Conservation (phyloP, 2,888 invertebrate species). For the Idaea straminata region DNA sequence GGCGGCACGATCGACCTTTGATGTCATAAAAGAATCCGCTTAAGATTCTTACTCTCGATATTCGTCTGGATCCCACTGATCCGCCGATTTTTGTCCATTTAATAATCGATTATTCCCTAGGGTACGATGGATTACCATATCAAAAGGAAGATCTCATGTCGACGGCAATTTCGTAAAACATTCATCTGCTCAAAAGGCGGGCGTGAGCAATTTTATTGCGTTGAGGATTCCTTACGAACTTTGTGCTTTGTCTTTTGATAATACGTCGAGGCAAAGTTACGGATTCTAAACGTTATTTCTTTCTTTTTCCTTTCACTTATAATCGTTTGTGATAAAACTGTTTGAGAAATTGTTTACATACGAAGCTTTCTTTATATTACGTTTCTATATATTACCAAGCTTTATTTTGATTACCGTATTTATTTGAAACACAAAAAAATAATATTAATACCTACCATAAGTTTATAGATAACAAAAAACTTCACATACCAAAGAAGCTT, state of each 20-base stretch:
- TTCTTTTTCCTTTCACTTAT: background rate
- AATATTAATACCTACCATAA: background rate
- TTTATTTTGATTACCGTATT: background rate
- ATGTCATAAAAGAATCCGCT: constrained; percentile 57
- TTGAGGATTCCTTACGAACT: constrained; percentile 43
- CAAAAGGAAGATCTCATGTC: constrained; percentile 72
- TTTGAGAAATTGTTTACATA: background rate
- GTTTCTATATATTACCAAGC: background rate
- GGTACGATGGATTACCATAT: constrained; percentile 71
- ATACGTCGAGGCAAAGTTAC: constrained; percentile 26
- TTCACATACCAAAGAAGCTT: background rate
- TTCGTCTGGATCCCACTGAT: constrained; percentile 50
- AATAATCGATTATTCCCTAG: constrained; percentile 73
- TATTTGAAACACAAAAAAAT: too few relatives aligned
- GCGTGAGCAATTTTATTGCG: constrained; percentile 48
- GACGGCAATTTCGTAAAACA: constrained; percentile 68
- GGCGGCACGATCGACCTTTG: constrained; percentile 48
- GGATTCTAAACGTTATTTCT: background rate
- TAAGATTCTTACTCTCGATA: constrained; percentile 54
- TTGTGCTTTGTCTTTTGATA: constrained; percentile 37
- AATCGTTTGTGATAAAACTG: background rate
- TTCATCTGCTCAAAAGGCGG: constrained; percentile 49
- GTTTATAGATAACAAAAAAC: background rate
- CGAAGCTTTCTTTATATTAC: background rate
- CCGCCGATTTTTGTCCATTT: constrained; percentile 67